Evolutionary conservation across 2,888 invertebrate genomes (phyloP), one percentile per base, ranked within the genome.

Genomic region (Lumbricus terrestris): DNA sequence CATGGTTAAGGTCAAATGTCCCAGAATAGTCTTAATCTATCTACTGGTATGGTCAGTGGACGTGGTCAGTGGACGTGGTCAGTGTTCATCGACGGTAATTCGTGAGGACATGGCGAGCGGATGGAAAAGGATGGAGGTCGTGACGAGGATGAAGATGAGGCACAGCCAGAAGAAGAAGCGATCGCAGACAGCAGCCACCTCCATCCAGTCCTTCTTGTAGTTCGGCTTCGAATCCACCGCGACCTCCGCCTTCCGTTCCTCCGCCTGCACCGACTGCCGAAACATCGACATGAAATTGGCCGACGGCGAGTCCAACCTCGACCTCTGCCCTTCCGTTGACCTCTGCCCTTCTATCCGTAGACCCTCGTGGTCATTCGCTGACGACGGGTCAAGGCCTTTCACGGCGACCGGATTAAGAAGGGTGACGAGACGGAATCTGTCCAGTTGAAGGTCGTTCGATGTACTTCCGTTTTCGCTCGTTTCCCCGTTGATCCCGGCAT

Each of bases 81-180:
- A 69, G 69, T n/a, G 69, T 11, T 69, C 69, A 69, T 69, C 69
- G n/a, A 69, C n/a, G 29, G 69, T n/a, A 13, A n/a, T 3, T 69
- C 69, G 69, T 29, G 69, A n/a, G 5, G 54, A 54, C 69, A 69
- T 85, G 85, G 90, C 91, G n/a, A 92, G 90, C 34, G 93, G 93
- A 82, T 93, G 93, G 91, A 93, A 93, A 34, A 93, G 92, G 29
- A 93, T 54, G 54, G 92, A 83, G 29, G 93, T 93, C 34, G 92
- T 93, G 82, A 91, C 91, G 37, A 91, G 88, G 85, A 93, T 93
- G 89, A 92, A 92, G 37, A 92, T n/a, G 34, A 93, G 88, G 89
- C 92, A 93, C 1, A 93, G 82, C 93, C 93, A 93, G 90, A 93
- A 93, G 91, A 93, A 93, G 40, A 93, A 89, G 16, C 93, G 90